Evolutionary conservation across 2,113 vertebrate species (phyloP).

Genomic region (Podarcis muralis): DNA sequence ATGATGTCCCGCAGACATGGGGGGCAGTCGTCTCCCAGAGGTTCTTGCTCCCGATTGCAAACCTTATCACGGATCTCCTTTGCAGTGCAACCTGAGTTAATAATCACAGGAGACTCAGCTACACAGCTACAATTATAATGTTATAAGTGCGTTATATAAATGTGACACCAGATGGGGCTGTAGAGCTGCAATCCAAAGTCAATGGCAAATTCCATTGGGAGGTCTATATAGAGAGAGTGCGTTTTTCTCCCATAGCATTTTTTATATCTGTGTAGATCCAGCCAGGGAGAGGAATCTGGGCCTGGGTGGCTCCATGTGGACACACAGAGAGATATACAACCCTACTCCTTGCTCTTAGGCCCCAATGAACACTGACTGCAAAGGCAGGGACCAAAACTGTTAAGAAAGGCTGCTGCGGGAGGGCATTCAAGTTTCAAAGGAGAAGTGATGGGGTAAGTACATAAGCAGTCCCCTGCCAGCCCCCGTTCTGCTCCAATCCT

Average conservation of each 20-base stretch:
- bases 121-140: too few relatives aligned
- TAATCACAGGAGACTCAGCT: not conserved
- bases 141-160: too few relatives aligned
- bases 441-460: not conserved
- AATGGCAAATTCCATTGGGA: too few relatives aligned
- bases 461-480: not conserved
- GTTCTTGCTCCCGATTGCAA: slow-evolving; percentile 56
- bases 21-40: slow-evolving; percentile 79
- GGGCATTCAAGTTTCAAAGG: not conserved
- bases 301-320: not conserved
- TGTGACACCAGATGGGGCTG: too few relatives aligned
- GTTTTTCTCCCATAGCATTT: too few relatives aligned
- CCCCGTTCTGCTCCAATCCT: not conserved
- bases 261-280: too few relatives aligned
- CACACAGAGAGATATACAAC: not conserved
- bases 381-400: not conserved
- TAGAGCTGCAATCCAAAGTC: too few relatives aligned
- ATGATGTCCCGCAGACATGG: slow-evolving; percentile 69
- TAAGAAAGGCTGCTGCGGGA: not conserved
- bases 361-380: not conserved
- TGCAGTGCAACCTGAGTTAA: slow-evolving; percentile 61
- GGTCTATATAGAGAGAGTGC: too few relatives aligned
- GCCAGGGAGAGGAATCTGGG: not conserved
- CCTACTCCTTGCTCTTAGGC: not conserved
- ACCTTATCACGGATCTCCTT: slow-evolving; percentile 74